Percentiles rank a stretch among this genome's conserved stretches.
Evolutionary conservation across 2,797 vertebrate species (phyloP).

Genomic region (Adelosebastes latens): DNA sequence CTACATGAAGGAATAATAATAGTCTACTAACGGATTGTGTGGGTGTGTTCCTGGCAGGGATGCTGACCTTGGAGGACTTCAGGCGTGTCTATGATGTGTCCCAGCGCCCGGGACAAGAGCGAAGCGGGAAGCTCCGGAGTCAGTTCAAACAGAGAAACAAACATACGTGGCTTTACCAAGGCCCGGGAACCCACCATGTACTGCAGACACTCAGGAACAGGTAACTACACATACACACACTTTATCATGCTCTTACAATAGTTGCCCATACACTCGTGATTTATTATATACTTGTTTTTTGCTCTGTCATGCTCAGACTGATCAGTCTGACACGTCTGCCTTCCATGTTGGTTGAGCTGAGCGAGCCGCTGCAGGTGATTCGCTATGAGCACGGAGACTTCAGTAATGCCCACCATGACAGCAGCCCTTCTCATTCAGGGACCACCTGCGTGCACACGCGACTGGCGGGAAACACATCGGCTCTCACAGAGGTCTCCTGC

Average conservation of each 20-base stretch:
- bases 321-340: slow-evolving; percentile 91
- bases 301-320: slow-evolving; percentile 78
- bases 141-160: slow-evolving; percentile 90
- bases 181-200: slow-evolving; percentile 90
- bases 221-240: slow-evolving; percentile 68
- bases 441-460: slow-evolving; percentile 92
- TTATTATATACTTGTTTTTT: not conserved
- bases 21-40: not conserved
- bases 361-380: slow-evolving; percentile 94
- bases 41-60: slow-evolving; percentile 75
- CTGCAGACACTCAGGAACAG: slow-evolving; percentile 90
- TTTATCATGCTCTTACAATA: not conserved
- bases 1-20: not conserved
- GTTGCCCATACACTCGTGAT: not conserved
- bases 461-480: slow-evolving; percentile 87
- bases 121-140: slow-evolving; percentile 63
- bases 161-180: slow-evolving; percentile 94
- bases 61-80: slow-evolving; percentile 92
- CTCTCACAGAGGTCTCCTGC: slow-evolving; percentile 78
- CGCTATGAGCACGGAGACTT: slow-evolving; percentile 91
- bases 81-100: slow-evolving; percentile 88
- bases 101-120: slow-evolving; percentile 85
- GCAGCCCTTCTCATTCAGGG: slow-evolving; percentile 87
- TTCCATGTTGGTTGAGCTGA: slow-evolving; percentile 89
- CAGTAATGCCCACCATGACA: slow-evolving; percentile 94